Percentiles rank a stretch among this genome's conserved stretches.
Conservation (phyloP, 2,113 vertebrate genomes). For the Podocnemis expansa region DNA sequence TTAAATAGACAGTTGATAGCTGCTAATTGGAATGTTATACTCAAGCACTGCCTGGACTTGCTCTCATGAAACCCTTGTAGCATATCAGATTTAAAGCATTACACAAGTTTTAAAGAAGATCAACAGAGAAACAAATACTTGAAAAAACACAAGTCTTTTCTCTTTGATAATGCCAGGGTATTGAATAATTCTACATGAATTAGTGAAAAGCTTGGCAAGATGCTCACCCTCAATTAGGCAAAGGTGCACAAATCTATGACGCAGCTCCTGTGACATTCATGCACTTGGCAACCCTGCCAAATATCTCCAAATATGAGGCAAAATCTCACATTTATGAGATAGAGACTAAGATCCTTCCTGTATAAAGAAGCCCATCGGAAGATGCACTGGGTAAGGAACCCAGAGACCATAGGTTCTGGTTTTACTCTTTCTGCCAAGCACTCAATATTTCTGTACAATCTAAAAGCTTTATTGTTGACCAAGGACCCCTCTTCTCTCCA, state of each 20-base stretch:
- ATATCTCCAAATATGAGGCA: background rate
- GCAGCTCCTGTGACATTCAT: background rate
- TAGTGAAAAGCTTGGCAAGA: background rate
- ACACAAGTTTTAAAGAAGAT: background rate
- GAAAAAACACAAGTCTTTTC: background rate
- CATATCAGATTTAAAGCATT: background rate
- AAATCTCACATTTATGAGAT: background rate
- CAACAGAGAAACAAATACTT: background rate
- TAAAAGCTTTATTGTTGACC: background rate
- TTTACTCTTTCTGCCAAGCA: background rate
- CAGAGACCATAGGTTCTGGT: background rate
- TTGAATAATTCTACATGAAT: background rate
- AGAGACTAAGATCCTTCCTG: background rate
- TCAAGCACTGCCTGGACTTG: background rate
- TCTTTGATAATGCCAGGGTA: background rate
- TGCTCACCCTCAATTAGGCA: background rate
- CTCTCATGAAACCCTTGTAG: background rate
- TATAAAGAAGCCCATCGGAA: background rate
- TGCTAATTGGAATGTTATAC: background rate
- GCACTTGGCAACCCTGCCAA: background rate
- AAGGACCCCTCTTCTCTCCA: background rate
- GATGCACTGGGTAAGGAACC: background rate
- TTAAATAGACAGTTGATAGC: background rate
- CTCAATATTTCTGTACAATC: background rate
- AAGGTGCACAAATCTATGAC: background rate